Evolutionary conservation across 1,140 invertebrate species (phyloP).

Genomic region (Lithobius niger): DNA sequence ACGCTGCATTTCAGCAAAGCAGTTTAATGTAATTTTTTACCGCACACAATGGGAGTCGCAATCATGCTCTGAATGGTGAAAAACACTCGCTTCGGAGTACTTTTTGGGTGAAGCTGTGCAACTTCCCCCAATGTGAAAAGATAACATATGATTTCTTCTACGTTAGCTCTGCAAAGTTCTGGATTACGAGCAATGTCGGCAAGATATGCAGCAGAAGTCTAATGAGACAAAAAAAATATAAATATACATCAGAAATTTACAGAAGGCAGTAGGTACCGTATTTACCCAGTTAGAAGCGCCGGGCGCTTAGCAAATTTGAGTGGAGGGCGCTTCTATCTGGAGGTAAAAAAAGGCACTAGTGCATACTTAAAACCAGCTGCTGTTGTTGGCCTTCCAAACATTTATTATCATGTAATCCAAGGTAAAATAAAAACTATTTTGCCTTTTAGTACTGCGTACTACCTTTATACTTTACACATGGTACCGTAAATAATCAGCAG

Average conservation of each 20-base stretch:
- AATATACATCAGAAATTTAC: not conserved
- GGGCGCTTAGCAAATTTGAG: no score
- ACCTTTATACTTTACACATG: not conserved
- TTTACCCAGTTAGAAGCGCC: no score
- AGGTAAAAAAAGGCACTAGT: not conserved
- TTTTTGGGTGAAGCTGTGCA: slow-evolving; percentile 30
- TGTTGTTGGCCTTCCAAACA: not conserved
- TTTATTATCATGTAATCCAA: not conserved
- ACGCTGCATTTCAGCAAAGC: not conserved
- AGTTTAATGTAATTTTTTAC: not conserved
- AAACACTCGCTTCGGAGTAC: slow-evolving; percentile 30
- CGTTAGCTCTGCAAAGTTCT: no score
- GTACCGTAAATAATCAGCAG: no score
- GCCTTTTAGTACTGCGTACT: no score
- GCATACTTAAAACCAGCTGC: not conserved
- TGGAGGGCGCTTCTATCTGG: no score
- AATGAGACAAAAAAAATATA: not conserved
- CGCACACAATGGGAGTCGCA: slow-evolving; percentile 23
- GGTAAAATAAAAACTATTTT: no score
- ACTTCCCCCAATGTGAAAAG: slow-evolving; percentile 36
- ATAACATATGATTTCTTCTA: slow-evolving; percentile 27
- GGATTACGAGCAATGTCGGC: no score
- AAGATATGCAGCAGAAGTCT: no score
- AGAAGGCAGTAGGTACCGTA: no score
- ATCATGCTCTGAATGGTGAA: slow-evolving; percentile 34